These are phyloP conservation scores for Blastobasis adustella DNA, from an alignment of 2,888 invertebrate genomes.

Conservation along the genomic window DNA sequence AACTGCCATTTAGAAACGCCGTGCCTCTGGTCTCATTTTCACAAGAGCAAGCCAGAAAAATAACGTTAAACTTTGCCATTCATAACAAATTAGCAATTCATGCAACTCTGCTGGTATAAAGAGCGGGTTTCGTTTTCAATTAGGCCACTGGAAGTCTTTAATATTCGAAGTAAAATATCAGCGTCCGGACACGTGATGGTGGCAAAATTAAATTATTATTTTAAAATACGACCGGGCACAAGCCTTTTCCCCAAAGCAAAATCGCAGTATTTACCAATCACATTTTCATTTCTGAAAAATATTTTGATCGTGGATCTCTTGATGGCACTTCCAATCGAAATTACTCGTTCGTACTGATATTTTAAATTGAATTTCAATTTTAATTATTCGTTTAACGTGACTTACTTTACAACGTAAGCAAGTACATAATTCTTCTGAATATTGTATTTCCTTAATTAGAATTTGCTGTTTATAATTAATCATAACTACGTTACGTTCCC, in stretches of 20 bases:
- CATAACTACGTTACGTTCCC: conserved; percentile 21
- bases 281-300: too few relatives aligned
- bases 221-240: conserved; percentile 1
- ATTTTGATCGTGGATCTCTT: too few relatives aligned
- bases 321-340: too few relatives aligned
- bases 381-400: too few relatives aligned
- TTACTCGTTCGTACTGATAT: too few relatives aligned
- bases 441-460: not conserved
- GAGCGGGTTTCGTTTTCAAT: conserved; percentile 8
- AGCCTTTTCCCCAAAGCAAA: too few relatives aligned
- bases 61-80: not conserved
- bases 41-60: not conserved
- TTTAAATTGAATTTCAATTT: too few relatives aligned
- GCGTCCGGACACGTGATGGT: not conserved
- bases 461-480: conserved; percentile 1
- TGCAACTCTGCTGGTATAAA: not conserved
- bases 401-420: too few relatives aligned
- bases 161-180: too few relatives aligned
- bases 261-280: too few relatives aligned
- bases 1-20: too few relatives aligned
- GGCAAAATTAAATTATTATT: conserved; percentile 6
- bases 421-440: too few relatives aligned
- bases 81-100: conserved; percentile 1
- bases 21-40: not conserved
- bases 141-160: not conserved